phyloP scores from a whole-genome alignment of 2,888 invertebrate genomes.

The Conomelus anceps region DNA sequence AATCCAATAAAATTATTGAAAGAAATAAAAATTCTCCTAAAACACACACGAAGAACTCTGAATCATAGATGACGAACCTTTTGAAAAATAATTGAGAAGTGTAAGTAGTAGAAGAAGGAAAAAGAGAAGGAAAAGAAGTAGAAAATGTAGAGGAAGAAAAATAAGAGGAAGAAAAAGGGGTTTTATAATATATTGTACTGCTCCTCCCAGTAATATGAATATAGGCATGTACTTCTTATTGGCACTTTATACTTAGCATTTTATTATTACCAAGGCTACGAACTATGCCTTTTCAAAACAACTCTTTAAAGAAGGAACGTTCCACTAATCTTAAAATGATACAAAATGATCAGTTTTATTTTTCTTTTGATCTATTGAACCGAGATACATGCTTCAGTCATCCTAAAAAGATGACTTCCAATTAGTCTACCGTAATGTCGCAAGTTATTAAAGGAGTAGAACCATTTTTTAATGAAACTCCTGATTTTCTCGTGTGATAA shows the following conservation, averaged over 20 bases:
- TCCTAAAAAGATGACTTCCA: neutral
- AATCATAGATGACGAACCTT: neutral
- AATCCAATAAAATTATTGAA: neutral
- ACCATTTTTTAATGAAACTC: neutral
- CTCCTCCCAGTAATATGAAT: neutral
- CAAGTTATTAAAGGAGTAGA: neutral
- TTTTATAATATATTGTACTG: neutral
- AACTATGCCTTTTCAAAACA: neutral
- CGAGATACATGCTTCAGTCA: neutral
- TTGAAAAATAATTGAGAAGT: neutral
- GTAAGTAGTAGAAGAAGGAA: neutral
- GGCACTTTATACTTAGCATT: too few species aligned
- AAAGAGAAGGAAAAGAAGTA: neutral
- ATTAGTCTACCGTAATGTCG: neutral
- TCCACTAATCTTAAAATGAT: neutral
- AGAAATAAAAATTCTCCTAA: too few species aligned
- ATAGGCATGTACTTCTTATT: neutral
- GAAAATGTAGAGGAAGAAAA: neutral
- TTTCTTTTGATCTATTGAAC: neutral
- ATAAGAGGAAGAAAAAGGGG: neutral
- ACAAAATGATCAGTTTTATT: neutral
- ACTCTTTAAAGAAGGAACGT: neutral
- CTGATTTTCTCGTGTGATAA: neutral
- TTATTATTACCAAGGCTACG: neutral
- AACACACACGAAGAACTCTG: neutral